phyloP scores from a whole-genome alignment of 2,113 vertebrate genomes.

The Osmerus mordax region DNA sequence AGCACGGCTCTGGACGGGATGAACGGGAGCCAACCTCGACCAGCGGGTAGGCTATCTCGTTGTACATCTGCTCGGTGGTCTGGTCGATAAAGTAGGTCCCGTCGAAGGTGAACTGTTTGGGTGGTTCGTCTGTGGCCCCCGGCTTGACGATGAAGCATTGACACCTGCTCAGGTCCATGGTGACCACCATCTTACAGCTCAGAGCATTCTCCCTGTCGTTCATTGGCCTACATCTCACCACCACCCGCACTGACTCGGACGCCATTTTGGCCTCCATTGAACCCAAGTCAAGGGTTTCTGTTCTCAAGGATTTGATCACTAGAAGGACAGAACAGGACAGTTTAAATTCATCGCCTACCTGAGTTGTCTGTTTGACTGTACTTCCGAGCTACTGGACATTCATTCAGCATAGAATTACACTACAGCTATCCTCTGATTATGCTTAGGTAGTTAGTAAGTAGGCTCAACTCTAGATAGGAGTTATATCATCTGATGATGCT shows the following conservation, averaged over 20 bases:
- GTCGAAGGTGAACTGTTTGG: slow-evolving; percentile 87
- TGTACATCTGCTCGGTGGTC: slow-evolving; percentile 86
- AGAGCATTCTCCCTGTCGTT: slow-evolving; percentile 75
- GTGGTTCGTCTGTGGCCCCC: slow-evolving; percentile 61
- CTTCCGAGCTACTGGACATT: too few relatives aligned
- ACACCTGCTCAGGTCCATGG: slow-evolving; percentile 68
- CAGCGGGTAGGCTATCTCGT: slow-evolving; percentile 79
- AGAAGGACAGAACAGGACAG: too few relatives aligned
- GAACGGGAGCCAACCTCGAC: slow-evolving; percentile 77
- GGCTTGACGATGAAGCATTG: slow-evolving; percentile 82
- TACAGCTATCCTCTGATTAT: too few relatives aligned
- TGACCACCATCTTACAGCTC: slow-evolving; percentile 68
- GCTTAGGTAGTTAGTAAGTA: too few relatives aligned
- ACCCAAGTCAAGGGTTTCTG: too few relatives aligned
- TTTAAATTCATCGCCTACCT: too few relatives aligned
- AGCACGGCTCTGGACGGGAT: not conserved
- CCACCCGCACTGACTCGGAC: slow-evolving; percentile 79
- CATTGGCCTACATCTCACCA: slow-evolving; percentile 80
- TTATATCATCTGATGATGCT: too few relatives aligned
- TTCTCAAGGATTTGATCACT: not conserved
- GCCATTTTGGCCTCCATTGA: slow-evolving; percentile 61
- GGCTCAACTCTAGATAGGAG: too few relatives aligned
- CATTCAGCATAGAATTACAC: too few relatives aligned
- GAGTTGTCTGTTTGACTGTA: too few relatives aligned
- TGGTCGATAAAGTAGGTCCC: slow-evolving; percentile 78